These are phyloP conservation scores for Hippocampus abdominalis DNA, from an alignment of 2,113 vertebrate species.

Conservation along the genomic window DNA sequence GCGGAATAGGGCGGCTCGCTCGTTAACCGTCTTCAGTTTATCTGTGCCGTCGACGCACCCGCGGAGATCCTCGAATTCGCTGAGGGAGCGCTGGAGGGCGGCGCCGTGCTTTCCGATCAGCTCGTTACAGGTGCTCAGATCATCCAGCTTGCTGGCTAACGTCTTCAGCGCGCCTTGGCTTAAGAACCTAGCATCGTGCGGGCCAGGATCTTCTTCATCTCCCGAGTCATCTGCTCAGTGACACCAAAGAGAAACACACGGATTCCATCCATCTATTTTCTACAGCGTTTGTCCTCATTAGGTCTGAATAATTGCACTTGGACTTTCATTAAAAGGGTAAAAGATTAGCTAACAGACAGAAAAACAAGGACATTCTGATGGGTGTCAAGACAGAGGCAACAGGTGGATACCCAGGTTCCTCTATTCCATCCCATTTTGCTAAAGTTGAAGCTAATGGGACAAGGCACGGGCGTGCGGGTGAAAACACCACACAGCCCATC, in stretches of 20 bases:
- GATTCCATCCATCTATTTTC: neutral
- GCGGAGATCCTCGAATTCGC: conserved; percentile 84
- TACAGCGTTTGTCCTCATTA: too few species aligned
- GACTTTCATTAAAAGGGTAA: neutral
- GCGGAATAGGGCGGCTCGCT: conserved; percentile 90
- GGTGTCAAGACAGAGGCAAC: neutral
- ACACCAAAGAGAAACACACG: neutral
- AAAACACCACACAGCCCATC: neutral
- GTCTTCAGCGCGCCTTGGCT: conserved; percentile 80
- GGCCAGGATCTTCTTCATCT: conserved; percentile 77
- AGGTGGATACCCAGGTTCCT: too few species aligned
- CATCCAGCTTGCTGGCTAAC: conserved; percentile 85
- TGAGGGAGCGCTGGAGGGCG: conserved; percentile 91
- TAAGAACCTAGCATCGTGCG: conserved; percentile 82
- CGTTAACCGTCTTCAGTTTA: conserved; percentile 85
- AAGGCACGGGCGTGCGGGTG: neutral
- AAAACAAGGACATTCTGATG: neutral
- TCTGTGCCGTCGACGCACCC: conserved; percentile 77
- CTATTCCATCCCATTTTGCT: neutral
- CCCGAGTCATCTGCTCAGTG: conserved; percentile 87
- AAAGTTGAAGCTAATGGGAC: neutral
- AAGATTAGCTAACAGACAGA: neutral
- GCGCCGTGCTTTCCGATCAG: conserved; percentile 93
- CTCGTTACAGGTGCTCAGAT: conserved; percentile 91
- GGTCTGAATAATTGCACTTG: neutral